Percentiles rank a stretch among this genome's conserved stretches.
phyloP scores from a whole-genome alignment of 2,797 vertebrate genomes.

The Holocentrus rufus region DNA sequence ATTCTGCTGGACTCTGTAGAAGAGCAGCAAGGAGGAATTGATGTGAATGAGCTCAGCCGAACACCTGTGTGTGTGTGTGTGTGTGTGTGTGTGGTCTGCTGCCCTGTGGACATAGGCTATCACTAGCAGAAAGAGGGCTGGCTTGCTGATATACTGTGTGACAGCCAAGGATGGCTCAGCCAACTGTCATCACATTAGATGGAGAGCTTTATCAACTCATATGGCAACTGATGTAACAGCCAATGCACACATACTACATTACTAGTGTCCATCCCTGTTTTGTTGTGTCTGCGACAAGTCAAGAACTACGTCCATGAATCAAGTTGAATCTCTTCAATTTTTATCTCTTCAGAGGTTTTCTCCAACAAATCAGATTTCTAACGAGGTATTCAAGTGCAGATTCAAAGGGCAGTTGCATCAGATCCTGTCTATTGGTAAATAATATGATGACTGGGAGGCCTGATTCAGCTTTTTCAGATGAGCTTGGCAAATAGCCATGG shows the following conservation, averaged over 20 bases:
- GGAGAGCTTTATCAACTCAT: not conserved
- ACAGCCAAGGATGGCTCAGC: conserved; percentile 8
- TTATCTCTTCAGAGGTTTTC: not conserved
- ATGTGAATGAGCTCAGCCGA: conserved; percentile 20
- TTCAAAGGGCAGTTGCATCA: not conserved
- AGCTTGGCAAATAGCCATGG: not conserved
- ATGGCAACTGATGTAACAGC: not conserved
- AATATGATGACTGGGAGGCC: not conserved
- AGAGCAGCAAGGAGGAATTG: not conserved
- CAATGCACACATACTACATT: not conserved
- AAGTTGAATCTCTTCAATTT: not conserved
- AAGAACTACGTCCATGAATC: not conserved
- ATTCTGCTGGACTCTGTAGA: conserved; percentile 17
- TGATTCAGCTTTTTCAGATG: not conserved
- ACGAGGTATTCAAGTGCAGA: not conserved
- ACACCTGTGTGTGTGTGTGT: conserved; percentile 24
- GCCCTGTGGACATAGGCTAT: conserved; percentile 7
- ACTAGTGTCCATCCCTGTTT: not conserved
- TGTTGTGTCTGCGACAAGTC: not conserved
- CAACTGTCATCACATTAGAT: conserved; percentile 34
- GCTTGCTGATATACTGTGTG: conserved; percentile 2
- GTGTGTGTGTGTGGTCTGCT: conserved; percentile 19
- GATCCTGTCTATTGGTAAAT: not conserved
- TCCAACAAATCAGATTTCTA: not conserved
- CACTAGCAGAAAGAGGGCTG: conserved; percentile 14